A percentile compares a stretch with the other conserved stretches of the same genome.
Evolutionary conservation across 2,797 vertebrate species (phyloP).

Genomic region (Limnodromus scolopaceus): DNA sequence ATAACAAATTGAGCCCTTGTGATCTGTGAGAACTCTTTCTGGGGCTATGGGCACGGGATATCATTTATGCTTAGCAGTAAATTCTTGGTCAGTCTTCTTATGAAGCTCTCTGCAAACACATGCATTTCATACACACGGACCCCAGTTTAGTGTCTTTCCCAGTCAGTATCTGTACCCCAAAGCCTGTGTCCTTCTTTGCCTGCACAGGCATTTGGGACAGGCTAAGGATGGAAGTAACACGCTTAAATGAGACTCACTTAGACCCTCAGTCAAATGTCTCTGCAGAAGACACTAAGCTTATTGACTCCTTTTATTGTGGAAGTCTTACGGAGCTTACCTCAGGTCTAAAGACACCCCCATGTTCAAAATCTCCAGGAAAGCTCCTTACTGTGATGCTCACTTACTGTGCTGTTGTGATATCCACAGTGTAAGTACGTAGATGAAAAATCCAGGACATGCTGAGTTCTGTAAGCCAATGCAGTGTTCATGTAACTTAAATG

Average conservation of each 20-base stretch:
- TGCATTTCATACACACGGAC: neutral
- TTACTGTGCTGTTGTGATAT: conserved; percentile 37
- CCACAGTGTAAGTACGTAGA: neutral
- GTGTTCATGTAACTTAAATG: neutral
- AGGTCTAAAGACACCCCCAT: neutral
- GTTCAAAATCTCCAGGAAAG: conserved; percentile 50
- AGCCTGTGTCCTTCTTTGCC: neutral
- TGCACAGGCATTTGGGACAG: neutral
- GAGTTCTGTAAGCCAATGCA: neutral
- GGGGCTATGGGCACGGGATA: neutral
- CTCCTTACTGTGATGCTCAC: conserved; percentile 19
- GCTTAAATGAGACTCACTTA: neutral
- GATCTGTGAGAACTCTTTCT: neutral
- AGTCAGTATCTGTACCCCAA: neutral
- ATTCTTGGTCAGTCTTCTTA: neutral
- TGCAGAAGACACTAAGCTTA: conserved; percentile 22
- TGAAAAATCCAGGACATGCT: conserved; percentile 35
- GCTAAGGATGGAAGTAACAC: neutral
- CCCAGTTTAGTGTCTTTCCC: neutral
- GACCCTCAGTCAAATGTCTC: neutral
- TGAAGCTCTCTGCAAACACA: neutral
- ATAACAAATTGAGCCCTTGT: neutral
- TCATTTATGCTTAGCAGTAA: neutral
- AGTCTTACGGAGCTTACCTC: neutral
- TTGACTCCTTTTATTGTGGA: neutral